Evolutionary conservation across 2,113 vertebrate species (phyloP), one percentile per base, ranked within the genome.

Genomic region (Silurus meridionalis): DNA sequence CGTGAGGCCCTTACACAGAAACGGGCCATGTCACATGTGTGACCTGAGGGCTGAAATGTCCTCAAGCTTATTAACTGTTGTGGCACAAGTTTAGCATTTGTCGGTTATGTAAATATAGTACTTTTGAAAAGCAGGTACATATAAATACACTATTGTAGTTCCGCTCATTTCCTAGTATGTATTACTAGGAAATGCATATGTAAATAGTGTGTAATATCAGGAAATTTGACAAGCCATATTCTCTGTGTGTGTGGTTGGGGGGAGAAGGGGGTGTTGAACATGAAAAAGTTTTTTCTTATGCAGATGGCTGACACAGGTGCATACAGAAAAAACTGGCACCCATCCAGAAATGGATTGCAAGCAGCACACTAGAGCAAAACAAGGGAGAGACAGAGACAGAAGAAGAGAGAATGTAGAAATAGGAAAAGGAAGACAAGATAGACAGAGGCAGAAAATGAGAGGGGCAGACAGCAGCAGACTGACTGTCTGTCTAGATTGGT

Each of bases 271-370:
- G 37, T 72, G 7, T 8, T 21, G 57, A 67, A 23, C 63, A 82
- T 87, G 1, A 6, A 55, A 77, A n/a, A 52, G 46, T 21, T 55
- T 55, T 87, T 85, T 84, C 78, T 61, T 72, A 25, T 55, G n/a
- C n/a, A 19, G 63, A 57, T 63, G 61, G 67, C 80, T 82, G 81
- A 88, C 63, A 57, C 84, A 89, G 87, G 86, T 80, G 84, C 85
- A 53, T 81, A 63, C 74, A 85, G 55, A 88, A 85, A 89, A 57
- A 81, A 48, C 84, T 87, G 90, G 87, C 77, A 15, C 57, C 15
- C 50, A 67, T 69, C 85, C 90, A 90, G 46, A 77, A 85, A 85
- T 87, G 71, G 87, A 91, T 83, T 84, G 69, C 80, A 87, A 58
- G 28, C 46, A 64, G 28, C 13, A 79, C 53, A 85, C 53, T 48